These are phyloP conservation scores for Eretmocerus hayati DNA, from an alignment of 2,888 invertebrate species.

Conservation along the genomic window DNA sequence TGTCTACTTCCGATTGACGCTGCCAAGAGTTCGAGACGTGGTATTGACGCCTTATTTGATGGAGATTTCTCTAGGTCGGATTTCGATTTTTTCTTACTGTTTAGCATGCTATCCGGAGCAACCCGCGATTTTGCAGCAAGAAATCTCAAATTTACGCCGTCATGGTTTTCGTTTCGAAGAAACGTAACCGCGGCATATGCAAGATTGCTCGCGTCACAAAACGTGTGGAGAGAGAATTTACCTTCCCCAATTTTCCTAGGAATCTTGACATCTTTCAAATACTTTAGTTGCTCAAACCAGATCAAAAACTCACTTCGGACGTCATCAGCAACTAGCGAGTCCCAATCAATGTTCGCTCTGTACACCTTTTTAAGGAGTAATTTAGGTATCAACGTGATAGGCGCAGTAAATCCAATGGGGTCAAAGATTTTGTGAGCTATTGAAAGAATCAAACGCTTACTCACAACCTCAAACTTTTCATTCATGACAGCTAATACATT, in stretches of 20 bases:
- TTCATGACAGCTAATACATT: conserved; percentile 6
- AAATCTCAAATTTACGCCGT: too few species aligned
- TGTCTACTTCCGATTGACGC: not conserved
- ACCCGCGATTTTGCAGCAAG: too few species aligned
- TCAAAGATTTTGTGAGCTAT: conserved; percentile 23
- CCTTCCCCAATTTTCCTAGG: conserved; percentile 21
- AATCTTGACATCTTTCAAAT: conserved; percentile 21
- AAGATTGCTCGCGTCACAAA: conserved; percentile 29
- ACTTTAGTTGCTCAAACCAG: conserved; percentile 8
- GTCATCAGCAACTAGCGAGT: conserved; percentile 15
- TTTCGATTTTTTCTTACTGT: too few species aligned
- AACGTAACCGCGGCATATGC: conserved; percentile 29
- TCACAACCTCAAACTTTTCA: conserved; percentile 9
- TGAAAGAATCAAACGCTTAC: conserved; percentile 25
- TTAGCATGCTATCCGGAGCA: too few species aligned
- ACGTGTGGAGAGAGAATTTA: conserved; percentile 27
- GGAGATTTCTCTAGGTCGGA: too few species aligned
- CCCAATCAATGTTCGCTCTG: conserved; percentile 16
- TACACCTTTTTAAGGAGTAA: conserved; percentile 23
- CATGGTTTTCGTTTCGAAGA: too few species aligned
- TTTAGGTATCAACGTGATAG: conserved; percentile 18
- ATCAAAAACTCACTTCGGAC: conserved; percentile 5
- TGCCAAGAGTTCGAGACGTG: not conserved
- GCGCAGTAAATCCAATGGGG: conserved; percentile 19
- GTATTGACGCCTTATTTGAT: too few species aligned